These are phyloP conservation scores for Cryptus viduatorius DNA, from an alignment of 2,888 invertebrate species.

Conservation along the genomic window DNA sequence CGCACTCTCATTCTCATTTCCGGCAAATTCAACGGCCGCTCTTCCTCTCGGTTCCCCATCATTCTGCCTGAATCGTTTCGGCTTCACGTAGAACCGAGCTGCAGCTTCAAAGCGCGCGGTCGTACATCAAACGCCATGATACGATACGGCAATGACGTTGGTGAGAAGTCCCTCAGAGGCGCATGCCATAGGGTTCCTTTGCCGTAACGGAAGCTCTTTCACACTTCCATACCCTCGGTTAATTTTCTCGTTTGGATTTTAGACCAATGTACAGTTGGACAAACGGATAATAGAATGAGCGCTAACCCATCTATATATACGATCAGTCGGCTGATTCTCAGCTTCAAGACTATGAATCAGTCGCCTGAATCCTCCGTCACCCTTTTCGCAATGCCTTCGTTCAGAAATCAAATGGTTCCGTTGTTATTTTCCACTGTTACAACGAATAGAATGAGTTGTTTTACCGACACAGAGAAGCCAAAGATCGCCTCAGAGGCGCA, in stretches of 20 bases:
- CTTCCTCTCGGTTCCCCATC: slow-evolving; percentile 29
- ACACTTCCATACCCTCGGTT: slow-evolving; percentile 53
- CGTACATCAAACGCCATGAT: slow-evolving; percentile 60
- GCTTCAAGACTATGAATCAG: not conserved
- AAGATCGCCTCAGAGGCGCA: no score
- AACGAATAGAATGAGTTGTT: not conserved
- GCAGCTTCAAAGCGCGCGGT: slow-evolving; percentile 20
- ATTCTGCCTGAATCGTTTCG: slow-evolving; percentile 39
- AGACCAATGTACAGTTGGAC: not conserved
- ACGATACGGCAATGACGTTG: slow-evolving; percentile 40
- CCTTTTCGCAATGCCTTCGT: no score
- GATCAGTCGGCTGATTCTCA: not conserved
- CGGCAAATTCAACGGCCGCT: not conserved
- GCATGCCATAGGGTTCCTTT: slow-evolving; percentile 46
- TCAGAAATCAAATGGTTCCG: not conserved
- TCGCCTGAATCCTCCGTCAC: not conserved
- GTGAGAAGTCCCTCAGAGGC: not conserved
- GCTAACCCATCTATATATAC: not conserved
- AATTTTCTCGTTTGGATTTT: slow-evolving; percentile 3
- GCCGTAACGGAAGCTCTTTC: slow-evolving; percentile 56
- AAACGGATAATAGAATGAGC: not conserved
- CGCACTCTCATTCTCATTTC: slow-evolving; percentile 5
- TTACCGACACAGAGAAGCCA: no score
- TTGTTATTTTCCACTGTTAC: not conserved
- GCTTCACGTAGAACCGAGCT: slow-evolving; percentile 4